Evolutionary conservation across 2,797 vertebrate species (phyloP).

Genomic region (Trachops cirrhosus): DNA sequence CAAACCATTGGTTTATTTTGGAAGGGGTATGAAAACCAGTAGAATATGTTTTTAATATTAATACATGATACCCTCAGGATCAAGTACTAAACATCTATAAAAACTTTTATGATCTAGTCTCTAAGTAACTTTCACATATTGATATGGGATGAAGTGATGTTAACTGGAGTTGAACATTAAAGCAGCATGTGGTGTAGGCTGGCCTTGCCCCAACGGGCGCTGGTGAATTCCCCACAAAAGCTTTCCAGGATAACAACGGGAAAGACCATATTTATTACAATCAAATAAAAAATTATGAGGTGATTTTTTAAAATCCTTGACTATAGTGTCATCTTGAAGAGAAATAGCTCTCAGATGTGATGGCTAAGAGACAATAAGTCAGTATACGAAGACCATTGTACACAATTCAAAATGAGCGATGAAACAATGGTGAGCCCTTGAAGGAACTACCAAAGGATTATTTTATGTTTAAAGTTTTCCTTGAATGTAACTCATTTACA

Average conservation of each 20-base stretch:
- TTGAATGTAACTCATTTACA: not conserved
- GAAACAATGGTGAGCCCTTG: not conserved
- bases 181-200: not conserved
- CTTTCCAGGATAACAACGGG: not conserved
- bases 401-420: not conserved
- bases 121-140: not conserved
- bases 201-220: not conserved
- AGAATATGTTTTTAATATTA: not conserved
- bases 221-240: not conserved
- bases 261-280: not conserved
- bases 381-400: not conserved
- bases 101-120: not conserved
- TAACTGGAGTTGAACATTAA: not conserved
- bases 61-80: not conserved
- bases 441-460: not conserved
- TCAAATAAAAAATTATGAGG: not conserved
- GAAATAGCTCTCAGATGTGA: not conserved
- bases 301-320: not conserved
- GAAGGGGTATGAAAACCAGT: not conserved
- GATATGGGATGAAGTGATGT: not conserved
- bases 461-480: not conserved
- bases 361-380: not conserved
- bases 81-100: not conserved
- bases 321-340: not conserved
- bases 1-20: not conserved